Conservation (phyloP, 1,140 invertebrate species). For the Aphidius ervi region DNA sequence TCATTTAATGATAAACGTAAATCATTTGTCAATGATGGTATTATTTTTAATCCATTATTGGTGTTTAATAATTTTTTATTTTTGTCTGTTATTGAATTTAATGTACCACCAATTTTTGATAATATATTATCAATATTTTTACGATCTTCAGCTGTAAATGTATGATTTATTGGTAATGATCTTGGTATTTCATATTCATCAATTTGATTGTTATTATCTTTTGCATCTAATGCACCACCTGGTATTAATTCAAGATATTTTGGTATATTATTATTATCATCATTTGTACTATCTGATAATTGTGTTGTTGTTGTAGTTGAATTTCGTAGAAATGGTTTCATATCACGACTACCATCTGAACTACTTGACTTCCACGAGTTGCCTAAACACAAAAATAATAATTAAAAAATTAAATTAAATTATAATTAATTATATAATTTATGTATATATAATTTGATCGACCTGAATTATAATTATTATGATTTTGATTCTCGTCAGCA, state of each 20-base stretch:
- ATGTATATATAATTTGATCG: conserved; percentile 33
- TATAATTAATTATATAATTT: not conserved
- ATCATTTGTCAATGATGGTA: conserved; percentile 14
- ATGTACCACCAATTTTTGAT: conserved; percentile 28
- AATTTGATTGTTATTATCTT: conserved; percentile 40
- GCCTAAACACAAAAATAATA: conserved; percentile 30
- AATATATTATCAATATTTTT: conserved; percentile 17
- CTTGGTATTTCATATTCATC: conserved; percentile 61
- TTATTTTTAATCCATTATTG: conserved; percentile 28
- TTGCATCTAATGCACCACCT: conserved; percentile 48
- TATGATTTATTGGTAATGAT: conserved; percentile 35
- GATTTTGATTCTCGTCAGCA: conserved; percentile 56
- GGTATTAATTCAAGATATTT: conserved; percentile 59
- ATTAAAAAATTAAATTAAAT: not conserved
- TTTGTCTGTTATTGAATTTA: conserved; percentile 41
- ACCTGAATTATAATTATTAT: conserved; percentile 48
- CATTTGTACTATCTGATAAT: conserved; percentile 24
- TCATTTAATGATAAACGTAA: conserved; percentile 36
- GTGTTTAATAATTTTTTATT: conserved; percentile 33
- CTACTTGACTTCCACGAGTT: conserved; percentile 50
- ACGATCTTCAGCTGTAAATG: conserved; percentile 16
- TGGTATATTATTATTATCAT: conserved; percentile 34
- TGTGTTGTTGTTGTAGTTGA: conserved; percentile 33
- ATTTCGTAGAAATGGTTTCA: conserved; percentile 45
- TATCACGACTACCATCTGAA: conserved; percentile 44